Evolutionary conservation across 30 jellyfish, hydroid and myxozoan genomes (phyloP).

Genomic region (Rhopilema esculentum): DNA sequence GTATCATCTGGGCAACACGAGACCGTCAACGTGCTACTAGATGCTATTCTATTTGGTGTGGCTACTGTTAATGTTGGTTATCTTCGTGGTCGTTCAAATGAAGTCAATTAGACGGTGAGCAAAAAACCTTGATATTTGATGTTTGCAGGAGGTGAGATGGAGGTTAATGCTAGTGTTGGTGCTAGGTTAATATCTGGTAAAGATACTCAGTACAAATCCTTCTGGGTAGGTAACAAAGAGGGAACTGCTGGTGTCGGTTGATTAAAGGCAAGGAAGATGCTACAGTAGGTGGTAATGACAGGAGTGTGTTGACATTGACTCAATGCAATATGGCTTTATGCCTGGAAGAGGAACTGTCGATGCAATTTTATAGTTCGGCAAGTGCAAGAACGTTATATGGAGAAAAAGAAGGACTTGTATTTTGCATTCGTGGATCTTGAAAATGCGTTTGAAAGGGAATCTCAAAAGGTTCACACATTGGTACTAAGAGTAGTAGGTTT

Average conservation of each 20-base stretch:
- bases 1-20: background rate
- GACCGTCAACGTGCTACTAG: slow-evolving; percentile 5
- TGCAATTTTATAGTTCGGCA: background rate
- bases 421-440: slow-evolving; percentile 4
- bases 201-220: slow-evolving; percentile 28
- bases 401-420: background rate
- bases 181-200: slow-evolving; percentile 24
- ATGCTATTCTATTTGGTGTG: background rate
- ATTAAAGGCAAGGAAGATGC: background rate
- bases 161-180: background rate
- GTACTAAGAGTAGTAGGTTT: background rate
- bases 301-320: background rate
- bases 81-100: background rate
- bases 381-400: background rate
- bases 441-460: background rate
- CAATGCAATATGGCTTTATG: background rate
- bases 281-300: background rate
- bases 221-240: slow-evolving; percentile 17
- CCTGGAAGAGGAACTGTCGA: background rate
- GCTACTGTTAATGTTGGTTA: slow-evolving; percentile 7
- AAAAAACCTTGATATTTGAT: background rate
- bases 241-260: slow-evolving; percentile 19
- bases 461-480: background rate
- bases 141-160: slow-evolving; percentile 19
- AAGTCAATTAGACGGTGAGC: background rate